Evolutionary conservation across 2,113 vertebrate genomes (phyloP).

Genomic region (human): GRCh38 chr6:93365501-93366000

Average conservation of each 20-base stretch:
- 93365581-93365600: slow-evolving; percentile 86
- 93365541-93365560: slow-evolving; percentile 88
- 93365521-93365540: slow-evolving; percentile 82
- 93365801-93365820: background rate
- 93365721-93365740: slow-evolving; percentile 73
- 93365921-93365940: background rate
- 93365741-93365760: slow-evolving; percentile 63
- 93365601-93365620: slow-evolving; percentile 86
- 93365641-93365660: slow-evolving; percentile 83
- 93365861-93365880: background rate
- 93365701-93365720: slow-evolving; percentile 71
- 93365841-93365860: background rate
- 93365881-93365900: slow-evolving; percentile 18
- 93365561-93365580: slow-evolving; percentile 87
- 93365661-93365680: slow-evolving; percentile 82
- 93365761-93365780: slow-evolving; percentile 39
- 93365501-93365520: slow-evolving; percentile 86
- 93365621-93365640: slow-evolving; percentile 81
- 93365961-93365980: slow-evolving; percentile 6
- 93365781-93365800: slow-evolving; percentile 16
- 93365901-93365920: background rate
- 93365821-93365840: slow-evolving; percentile 29
- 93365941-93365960: background rate
- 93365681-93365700: slow-evolving; percentile 78
- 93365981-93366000: slow-evolving; percentile 19